phyloP scores from a whole-genome alignment of 2,113 vertebrate genomes.

The Tachysurus fulvidraco region DNA sequence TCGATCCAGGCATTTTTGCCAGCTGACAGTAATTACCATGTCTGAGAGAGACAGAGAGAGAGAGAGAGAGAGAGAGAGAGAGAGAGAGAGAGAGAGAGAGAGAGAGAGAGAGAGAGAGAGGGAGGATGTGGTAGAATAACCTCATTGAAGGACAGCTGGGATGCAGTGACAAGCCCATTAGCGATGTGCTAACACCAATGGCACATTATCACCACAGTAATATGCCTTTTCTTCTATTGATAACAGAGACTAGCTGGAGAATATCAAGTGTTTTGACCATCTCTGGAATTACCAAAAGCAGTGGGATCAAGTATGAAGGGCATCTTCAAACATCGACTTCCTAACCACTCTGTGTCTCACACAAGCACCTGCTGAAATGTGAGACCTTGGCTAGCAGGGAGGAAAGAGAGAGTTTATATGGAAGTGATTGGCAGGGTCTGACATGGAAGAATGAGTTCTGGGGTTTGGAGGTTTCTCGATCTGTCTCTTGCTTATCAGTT shows the following conservation, averaged over 20 bases:
- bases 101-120: neutral
- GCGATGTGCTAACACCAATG: slow-evolving; percentile 25
- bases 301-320: neutral
- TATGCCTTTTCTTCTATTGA: slow-evolving; percentile 24
- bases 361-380: slow-evolving; percentile 21
- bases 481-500: slow-evolving; percentile 53
- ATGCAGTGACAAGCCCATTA: slow-evolving; percentile 42
- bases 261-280: neutral
- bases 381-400: slow-evolving; percentile 1
- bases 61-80: neutral
- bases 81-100: too few relatives aligned
- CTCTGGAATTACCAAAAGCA: neutral
- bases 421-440: slow-evolving; percentile 48
- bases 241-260: slow-evolving; percentile 13
- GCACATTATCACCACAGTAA: slow-evolving; percentile 1
- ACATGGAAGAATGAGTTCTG: slow-evolving; percentile 48
- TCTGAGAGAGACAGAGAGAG: neutral
- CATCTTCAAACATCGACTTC: neutral
- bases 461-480: slow-evolving; percentile 48
- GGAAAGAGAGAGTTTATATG: slow-evolving; percentile 23
- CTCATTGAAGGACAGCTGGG: slow-evolving; percentile 36
- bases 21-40: slow-evolving; percentile 49
- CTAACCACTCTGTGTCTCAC: neutral
- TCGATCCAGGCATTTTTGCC: slow-evolving; percentile 43
- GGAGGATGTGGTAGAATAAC: slow-evolving; percentile 3